Evolutionary conservation across 2,113 vertebrate species (phyloP).

Genomic region (Thalassoma bifasciatum): DNA sequence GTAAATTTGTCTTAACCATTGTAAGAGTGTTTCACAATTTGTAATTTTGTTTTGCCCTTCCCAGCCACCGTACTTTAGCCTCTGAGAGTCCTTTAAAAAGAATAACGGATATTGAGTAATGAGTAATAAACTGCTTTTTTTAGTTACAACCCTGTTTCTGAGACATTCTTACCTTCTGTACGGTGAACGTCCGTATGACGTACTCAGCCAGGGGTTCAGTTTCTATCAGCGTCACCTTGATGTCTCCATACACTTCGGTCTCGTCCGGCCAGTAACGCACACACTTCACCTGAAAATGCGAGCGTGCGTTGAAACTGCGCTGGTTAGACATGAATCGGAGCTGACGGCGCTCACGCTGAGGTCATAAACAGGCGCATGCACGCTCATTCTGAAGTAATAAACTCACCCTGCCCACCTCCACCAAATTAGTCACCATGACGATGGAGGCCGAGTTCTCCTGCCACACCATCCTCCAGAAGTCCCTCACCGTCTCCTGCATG

Average conservation of each 20-base stretch:
- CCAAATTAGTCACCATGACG: constrained; percentile 99
- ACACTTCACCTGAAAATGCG: constrained; percentile 90
- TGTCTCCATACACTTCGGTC: constrained; percentile 94
- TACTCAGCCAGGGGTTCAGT: constrained; percentile 96
- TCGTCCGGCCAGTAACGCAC: constrained; percentile 98
- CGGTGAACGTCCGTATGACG: constrained; percentile 96
- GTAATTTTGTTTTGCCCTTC: too few species aligned
- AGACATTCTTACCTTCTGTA: constrained; percentile 97
- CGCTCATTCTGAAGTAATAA: constrained; percentile 20
- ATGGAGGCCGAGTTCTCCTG: constrained; percentile 97
- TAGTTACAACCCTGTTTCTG: too few species aligned
- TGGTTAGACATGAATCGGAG: background rate
- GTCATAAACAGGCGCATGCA: constrained; percentile 5
- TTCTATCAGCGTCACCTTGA: constrained; percentile 97
- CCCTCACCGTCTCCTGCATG: constrained; percentile 98
- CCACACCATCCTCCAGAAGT: constrained; percentile 99
- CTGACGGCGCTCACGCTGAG: background rate
- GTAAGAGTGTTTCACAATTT: too few species aligned
- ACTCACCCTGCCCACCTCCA: constrained; percentile 98
- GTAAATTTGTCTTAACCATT: too few species aligned
- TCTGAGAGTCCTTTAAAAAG: too few species aligned
- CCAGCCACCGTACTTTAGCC: too few species aligned
- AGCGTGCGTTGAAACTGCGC: too few species aligned
- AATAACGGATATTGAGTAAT: too few species aligned
- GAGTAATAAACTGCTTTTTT: too few species aligned